Percentiles rank a stretch among this genome's conserved stretches.
These are phyloP conservation scores for Meandrusa payeni DNA, from an alignment of 2,888 invertebrate species.

Conservation along the genomic window DNA sequence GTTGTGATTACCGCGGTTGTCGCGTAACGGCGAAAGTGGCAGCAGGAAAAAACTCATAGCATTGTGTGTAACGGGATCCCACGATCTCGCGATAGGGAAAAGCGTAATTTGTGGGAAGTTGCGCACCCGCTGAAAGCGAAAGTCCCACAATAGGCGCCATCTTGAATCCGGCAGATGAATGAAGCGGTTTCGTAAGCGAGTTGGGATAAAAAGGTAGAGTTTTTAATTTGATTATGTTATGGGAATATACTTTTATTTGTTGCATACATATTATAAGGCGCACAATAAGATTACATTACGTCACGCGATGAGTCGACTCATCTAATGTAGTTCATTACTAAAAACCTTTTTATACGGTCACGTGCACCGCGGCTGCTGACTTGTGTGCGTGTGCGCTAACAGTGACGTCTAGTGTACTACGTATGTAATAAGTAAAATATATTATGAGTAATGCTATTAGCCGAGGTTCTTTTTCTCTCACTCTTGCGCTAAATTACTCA, in stretches of 20 bases:
- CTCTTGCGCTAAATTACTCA: too few relatives aligned
- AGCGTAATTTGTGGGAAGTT: slow-evolving; percentile 72
- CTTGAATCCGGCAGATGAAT: slow-evolving; percentile 13
- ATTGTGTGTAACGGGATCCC: slow-evolving; percentile 65
- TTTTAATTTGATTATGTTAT: slow-evolving; percentile 20
- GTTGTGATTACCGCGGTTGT: slow-evolving; percentile 45
- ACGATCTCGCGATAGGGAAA: slow-evolving; percentile 76
- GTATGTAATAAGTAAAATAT: too few relatives aligned
- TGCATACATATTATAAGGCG: slow-evolving; percentile 10
- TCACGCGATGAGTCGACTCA: too few relatives aligned
- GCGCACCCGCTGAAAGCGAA: slow-evolving; percentile 60
- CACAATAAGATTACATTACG: too few relatives aligned
- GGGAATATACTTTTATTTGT: slow-evolving; percentile 13
- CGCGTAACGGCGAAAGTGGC: slow-evolving; percentile 71
- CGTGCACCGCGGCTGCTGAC: too few relatives aligned
- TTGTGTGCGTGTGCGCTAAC: too few relatives aligned
- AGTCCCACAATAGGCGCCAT: slow-evolving; percentile 53
- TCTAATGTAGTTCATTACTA: too few relatives aligned
- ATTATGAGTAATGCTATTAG: too few relatives aligned
- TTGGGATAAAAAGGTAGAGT: slow-evolving; percentile 26
- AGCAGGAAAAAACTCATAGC: slow-evolving; percentile 62
- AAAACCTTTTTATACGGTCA: too few relatives aligned
- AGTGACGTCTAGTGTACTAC: too few relatives aligned
- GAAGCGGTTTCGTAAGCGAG: slow-evolving; percentile 26
- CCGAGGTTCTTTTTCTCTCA: too few relatives aligned